phyloP scores from a whole-genome alignment of 2,888 invertebrate genomes.

The Galerucella nymphaeae region DNA sequence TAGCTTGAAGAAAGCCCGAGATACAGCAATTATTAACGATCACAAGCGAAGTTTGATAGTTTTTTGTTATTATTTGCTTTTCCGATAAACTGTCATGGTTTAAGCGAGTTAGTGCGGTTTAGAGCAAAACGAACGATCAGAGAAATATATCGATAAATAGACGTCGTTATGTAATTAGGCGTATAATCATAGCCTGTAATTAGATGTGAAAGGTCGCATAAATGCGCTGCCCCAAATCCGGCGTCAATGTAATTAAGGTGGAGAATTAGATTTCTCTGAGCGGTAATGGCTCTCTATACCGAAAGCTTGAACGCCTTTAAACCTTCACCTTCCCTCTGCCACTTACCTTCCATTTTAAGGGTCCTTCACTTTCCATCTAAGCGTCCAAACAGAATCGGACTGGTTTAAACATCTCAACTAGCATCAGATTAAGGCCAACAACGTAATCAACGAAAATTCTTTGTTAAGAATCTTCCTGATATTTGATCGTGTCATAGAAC shows the following conservation, averaged over 20 bases:
- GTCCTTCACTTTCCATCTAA: conserved; percentile 19
- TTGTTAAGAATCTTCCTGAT: background rate
- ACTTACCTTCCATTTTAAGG: conserved; percentile 28
- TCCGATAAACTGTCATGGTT: background rate
- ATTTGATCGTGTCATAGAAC: too few species aligned
- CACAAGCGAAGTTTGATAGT: too few species aligned
- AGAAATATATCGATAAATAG: conserved; percentile 4
- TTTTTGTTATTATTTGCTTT: background rate
- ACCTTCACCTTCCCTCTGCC: conserved; percentile 39
- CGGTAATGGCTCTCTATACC: conserved; percentile 40
- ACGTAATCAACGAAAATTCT: too few species aligned
- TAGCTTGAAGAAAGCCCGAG: too few species aligned
- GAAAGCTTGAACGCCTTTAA: conserved; percentile 23
- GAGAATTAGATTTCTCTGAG: conserved; percentile 60
- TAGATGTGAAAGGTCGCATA: conserved; percentile 62
- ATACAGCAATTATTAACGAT: too few species aligned
- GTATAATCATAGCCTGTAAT: conserved; percentile 61
- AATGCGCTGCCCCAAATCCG: conserved; percentile 54
- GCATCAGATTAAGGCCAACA: too few species aligned
- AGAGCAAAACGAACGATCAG: conserved; percentile 4
- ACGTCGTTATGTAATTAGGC: background rate
- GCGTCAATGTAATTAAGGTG: conserved; percentile 63
- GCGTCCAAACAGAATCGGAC: conserved; percentile 1
- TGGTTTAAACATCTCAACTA: background rate
- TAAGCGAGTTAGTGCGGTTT: background rate